Conservation (phyloP, 2,797 vertebrate genomes). For the Rachycentron canadum region DNA sequence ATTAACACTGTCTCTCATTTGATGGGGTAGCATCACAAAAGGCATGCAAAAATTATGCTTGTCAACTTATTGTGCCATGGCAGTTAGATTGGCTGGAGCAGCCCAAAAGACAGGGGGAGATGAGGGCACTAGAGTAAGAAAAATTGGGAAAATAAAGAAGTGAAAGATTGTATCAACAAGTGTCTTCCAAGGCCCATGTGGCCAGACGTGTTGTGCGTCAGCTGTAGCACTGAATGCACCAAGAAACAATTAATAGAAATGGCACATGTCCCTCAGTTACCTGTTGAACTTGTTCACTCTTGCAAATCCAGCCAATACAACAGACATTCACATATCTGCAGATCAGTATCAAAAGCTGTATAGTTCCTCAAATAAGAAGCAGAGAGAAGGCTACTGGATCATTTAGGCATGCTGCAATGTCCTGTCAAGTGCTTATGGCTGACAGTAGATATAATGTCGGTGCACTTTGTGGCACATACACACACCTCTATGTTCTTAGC, state of each 20-base stretch:
- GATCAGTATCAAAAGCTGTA: neutral
- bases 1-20: conserved; percentile 59
- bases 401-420: neutral
- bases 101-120: conserved; percentile 9
- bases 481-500: conserved; percentile 5
- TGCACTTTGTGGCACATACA: neutral
- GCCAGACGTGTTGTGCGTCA: conserved; percentile 22
- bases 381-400: neutral
- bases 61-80: conserved; percentile 22
- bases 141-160: conserved; percentile 7
- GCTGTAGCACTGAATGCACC: conserved; percentile 3
- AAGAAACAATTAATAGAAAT: conserved; percentile 28
- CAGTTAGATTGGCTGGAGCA: conserved; percentile 22
- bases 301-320: conserved; percentile 5
- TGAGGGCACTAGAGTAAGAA: neutral
- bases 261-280: conserved; percentile 16
- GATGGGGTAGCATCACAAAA: conserved; percentile 40
- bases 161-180: conserved; percentile 19
- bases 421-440: no score
- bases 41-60: conserved; percentile 32
- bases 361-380: neutral
- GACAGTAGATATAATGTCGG: conserved; percentile 2
- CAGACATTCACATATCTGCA: neutral
- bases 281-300: conserved; percentile 15
- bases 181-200: conserved; percentile 31